These are phyloP conservation scores for Tapirus indicus DNA, from an alignment of 2,797 vertebrate species.

Conservation along the genomic window DNA sequence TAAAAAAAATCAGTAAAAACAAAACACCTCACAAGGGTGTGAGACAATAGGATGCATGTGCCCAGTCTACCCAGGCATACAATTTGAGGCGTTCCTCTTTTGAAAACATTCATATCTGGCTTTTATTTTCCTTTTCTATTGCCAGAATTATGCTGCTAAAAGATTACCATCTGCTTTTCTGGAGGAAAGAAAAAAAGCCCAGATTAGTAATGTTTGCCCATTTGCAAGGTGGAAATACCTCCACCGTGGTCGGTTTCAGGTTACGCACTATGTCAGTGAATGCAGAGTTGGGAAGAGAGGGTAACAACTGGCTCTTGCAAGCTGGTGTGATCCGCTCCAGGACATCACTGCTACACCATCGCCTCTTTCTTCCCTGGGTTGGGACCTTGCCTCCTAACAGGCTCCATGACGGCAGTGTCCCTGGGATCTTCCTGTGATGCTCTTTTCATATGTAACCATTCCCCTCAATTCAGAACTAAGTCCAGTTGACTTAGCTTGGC, in stretches of 20 bases:
- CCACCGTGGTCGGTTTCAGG: neutral
- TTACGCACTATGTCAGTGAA: fast-evolving
- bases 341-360: neutral
- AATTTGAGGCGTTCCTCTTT: neutral
- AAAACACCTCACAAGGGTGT: neutral
- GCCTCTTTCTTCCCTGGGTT: neutral
- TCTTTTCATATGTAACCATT: neutral
- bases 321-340: neutral
- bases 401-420: neutral
- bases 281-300: neutral
- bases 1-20: neutral
- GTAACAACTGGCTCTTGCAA: no score
- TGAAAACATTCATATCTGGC: neutral
- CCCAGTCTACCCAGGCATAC: fast-evolving
- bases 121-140: neutral
- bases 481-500: neutral
- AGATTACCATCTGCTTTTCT: neutral
- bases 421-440: neutral
- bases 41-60: fast-evolving
- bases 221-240: neutral
- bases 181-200: neutral
- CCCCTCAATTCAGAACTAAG: neutral
- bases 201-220: neutral
- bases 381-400: neutral
- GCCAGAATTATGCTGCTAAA: neutral